Evolutionary conservation across 1,140 invertebrate species (phyloP).

Genomic region (Delia radicum): DNA sequence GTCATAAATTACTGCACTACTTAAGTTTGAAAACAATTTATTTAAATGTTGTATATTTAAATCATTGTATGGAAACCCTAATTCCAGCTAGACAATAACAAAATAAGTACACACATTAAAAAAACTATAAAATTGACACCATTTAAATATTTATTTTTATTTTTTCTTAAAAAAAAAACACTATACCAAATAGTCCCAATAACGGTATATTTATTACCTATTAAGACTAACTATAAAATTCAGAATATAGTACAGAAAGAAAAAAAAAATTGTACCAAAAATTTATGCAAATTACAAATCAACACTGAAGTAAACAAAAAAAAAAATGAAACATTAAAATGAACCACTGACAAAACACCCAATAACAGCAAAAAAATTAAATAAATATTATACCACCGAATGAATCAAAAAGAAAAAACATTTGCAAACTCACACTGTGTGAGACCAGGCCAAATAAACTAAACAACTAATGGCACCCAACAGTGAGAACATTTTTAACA

Average conservation of each 20-base stretch:
- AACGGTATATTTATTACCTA: neutral
- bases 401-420: neutral
- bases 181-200: neutral
- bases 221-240: neutral
- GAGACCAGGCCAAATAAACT: conserved; percentile 6
- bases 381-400: neutral
- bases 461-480: conserved; percentile 15
- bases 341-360: neutral
- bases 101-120: neutral
- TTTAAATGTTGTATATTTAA: no score
- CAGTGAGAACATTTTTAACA: conserved; percentile 20
- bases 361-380: neutral
- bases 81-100: neutral
- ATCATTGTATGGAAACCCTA: neutral
- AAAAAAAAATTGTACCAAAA: neutral
- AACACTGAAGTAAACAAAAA: conserved; percentile 1
- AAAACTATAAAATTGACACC: conserved; percentile 5
- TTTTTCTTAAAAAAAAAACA: neutral
- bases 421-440: conserved; percentile 10
- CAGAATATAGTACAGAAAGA: neutral
- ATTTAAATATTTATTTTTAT: conserved; percentile 5
- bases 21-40: no score
- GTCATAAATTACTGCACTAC: no score
- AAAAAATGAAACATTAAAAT: neutral
- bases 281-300: conserved; percentile 20